Evolutionary conservation across 2,113 vertebrate genomes (phyloP).

Genomic region (Odocoileus hemionus): DNA sequence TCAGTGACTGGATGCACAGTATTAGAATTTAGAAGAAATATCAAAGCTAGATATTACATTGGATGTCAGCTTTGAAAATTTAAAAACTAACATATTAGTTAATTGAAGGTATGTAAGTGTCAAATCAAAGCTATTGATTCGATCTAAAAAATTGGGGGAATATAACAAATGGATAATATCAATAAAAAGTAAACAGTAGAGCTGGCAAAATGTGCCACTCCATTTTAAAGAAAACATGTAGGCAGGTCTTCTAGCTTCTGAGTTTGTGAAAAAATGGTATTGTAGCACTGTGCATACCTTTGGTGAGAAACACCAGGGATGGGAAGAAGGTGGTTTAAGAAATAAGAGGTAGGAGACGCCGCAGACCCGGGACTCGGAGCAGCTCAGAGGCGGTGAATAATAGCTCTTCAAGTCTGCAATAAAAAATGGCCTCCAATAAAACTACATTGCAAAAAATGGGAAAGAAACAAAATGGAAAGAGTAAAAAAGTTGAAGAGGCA

Average conservation of each 20-base stretch:
- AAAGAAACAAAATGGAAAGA: too few species aligned
- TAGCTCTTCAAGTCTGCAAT: too few species aligned
- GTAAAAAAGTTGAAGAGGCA: too few species aligned
- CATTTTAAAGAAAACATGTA: background rate
- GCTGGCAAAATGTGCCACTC: background rate
- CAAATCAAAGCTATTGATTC: background rate
- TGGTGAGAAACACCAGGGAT: background rate
- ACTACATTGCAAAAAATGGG: too few species aligned
- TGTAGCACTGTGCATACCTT: background rate
- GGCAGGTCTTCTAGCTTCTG: background rate
- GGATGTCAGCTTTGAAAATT: background rate
- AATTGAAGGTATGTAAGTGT: background rate
- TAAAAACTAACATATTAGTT: background rate
- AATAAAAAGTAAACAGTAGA: background rate
- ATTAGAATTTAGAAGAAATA: background rate
- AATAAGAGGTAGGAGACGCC: background rate
- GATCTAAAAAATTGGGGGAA: background rate
- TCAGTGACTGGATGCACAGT: background rate
- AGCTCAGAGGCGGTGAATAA: too few species aligned
- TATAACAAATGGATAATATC: background rate
- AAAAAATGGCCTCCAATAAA: too few species aligned
- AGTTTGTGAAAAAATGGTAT: background rate
- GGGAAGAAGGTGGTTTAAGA: background rate
- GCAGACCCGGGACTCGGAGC: too few species aligned
- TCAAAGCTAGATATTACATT: background rate